Percentiles rank a stretch among this genome's conserved stretches.
phyloP scores from a whole-genome alignment of 2,113 vertebrate genomes.

The Tetraodon nigroviridis region DNA sequence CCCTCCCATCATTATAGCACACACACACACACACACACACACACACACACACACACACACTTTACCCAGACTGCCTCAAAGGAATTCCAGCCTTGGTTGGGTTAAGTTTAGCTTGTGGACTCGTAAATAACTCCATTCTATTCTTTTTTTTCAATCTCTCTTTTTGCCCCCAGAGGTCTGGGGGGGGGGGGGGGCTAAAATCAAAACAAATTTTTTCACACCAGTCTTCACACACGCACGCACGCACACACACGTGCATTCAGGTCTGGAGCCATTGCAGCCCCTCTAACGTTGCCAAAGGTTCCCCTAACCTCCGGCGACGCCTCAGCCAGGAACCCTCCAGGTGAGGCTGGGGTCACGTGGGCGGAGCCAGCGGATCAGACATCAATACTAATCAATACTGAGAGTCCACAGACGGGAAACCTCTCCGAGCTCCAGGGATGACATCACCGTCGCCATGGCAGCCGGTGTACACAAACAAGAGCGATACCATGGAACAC shows the following conservation, averaged over 20 bases:
- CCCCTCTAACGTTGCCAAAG: too few species aligned
- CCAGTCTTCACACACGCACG: too few species aligned
- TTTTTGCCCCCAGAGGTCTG: slow-evolving; percentile 14
- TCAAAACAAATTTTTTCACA: slow-evolving; percentile 45
- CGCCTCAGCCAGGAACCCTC: too few species aligned
- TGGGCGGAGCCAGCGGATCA: slow-evolving; percentile 5
- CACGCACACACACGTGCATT: too few species aligned
- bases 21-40: slow-evolving; percentile 21
- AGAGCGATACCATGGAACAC: slow-evolving; percentile 63
- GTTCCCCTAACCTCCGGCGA: too few species aligned
- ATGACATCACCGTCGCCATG: slow-evolving; percentile 34
- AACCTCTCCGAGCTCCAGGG: slow-evolving; percentile 44
- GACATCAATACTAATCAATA: background rate
- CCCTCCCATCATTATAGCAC: slow-evolving; percentile 39
- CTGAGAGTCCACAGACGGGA: slow-evolving; percentile 8
- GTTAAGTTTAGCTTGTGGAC: slow-evolving; percentile 50
- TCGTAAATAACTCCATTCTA: slow-evolving; percentile 39
- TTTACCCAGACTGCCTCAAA: slow-evolving; percentile 34
- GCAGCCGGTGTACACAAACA: slow-evolving; percentile 50
- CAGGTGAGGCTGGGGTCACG: too few species aligned
- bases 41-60: slow-evolving; percentile 22
- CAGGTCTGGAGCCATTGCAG: too few species aligned
- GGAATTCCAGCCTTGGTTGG: slow-evolving; percentile 38
- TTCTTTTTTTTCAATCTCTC: slow-evolving; percentile 7
- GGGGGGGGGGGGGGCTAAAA: slow-evolving; percentile 50